These are phyloP conservation scores for Pseudochirops corinnae DNA, from an alignment of 2,797 vertebrate species.

Conservation along the genomic window DNA sequence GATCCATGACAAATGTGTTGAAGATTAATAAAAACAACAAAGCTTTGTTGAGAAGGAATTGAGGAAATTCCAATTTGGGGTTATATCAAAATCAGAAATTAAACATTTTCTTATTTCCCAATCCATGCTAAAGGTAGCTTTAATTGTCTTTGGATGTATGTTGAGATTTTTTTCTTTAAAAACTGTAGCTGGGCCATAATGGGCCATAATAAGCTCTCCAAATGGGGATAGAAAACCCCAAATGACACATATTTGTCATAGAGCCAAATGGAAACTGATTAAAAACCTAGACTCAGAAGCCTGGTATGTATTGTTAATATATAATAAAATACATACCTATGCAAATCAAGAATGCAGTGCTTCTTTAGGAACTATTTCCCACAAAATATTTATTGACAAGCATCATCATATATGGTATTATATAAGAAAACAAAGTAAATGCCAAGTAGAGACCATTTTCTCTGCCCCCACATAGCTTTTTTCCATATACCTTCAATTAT, in stretches of 20 bases:
- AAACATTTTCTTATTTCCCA: background rate
- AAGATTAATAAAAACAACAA: conserved; percentile 9
- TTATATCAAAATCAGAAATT: background rate
- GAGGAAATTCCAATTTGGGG: conserved; percentile 17
- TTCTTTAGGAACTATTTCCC: background rate
- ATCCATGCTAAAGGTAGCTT: background rate
- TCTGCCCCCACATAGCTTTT: background rate
- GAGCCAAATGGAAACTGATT: background rate
- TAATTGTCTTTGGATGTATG: background rate
- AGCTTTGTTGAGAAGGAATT: conserved; percentile 40
- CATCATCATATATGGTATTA: background rate
- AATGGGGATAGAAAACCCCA: background rate
- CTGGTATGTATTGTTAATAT: background rate
- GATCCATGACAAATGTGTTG: background rate
- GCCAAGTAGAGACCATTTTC: background rate
- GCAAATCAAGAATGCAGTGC: background rate
- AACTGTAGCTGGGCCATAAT: background rate
- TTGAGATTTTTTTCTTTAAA: background rate
- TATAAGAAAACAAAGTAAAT: background rate
- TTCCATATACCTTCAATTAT: background rate
- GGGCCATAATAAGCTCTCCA: conserved; percentile 20
- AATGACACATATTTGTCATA: background rate
- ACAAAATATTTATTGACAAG: background rate
- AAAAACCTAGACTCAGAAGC: background rate
- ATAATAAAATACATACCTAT: background rate